A percentile compares a stretch with the other conserved stretches of the same genome.
Conservation (phyloP, 2,797 vertebrate species). For the Gastrophryne carolinensis region DNA sequence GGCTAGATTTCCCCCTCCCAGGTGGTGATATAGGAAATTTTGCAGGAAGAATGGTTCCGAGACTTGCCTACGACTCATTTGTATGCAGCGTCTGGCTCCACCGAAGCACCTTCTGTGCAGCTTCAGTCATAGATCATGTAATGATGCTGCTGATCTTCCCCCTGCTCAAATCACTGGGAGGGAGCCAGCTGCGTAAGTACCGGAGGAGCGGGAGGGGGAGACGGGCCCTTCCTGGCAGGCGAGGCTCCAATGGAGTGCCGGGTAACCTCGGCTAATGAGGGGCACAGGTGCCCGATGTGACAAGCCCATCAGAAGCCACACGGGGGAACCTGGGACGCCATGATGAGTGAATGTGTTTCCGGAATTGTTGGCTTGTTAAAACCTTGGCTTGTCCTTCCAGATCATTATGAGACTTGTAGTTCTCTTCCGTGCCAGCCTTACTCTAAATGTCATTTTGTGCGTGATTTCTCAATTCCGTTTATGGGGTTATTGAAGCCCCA, state of each 20-base stretch:
- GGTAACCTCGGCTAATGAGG: constrained; percentile 44
- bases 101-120: constrained; percentile 46
- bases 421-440: too few relatives aligned
- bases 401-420: neutral
- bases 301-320: neutral
- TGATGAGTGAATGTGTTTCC: neutral
- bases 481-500: too few relatives aligned
- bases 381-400: neutral
- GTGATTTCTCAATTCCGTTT: too few relatives aligned
- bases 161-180: constrained; percentile 46
- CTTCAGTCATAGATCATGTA: constrained; percentile 53
- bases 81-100: constrained; percentile 47
- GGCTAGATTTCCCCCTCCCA: constrained; percentile 10
- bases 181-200: constrained; percentile 16
- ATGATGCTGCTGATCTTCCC: constrained; percentile 44
- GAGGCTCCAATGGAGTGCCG: neutral
- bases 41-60: constrained; percentile 19
- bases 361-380: too few relatives aligned
- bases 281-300: constrained; percentile 36
- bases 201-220: neutral
- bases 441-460: too few relatives aligned
- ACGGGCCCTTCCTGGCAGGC: neutral
- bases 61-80: constrained; percentile 34
- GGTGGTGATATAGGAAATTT: constrained; percentile 18
- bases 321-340: neutral